Evolutionary conservation across 53 echinoderm and acorn worm species (phyloP).

Genomic region (Hippasteria phrygiana): DNA sequence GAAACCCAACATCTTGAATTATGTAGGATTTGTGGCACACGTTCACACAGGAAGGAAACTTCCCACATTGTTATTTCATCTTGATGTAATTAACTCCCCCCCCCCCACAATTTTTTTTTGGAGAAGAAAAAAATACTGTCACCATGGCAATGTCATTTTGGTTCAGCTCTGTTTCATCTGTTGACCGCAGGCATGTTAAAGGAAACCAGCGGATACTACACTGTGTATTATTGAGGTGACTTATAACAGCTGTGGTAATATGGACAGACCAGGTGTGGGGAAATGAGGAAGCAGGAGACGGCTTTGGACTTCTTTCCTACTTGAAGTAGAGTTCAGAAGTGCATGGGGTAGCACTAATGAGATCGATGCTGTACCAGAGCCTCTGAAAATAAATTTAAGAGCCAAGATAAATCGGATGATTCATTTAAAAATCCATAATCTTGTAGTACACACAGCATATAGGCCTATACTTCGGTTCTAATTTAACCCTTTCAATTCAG

Average conservation of each 20-base stretch:
- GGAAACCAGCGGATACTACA: not conserved
- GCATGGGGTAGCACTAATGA: conserved; percentile 2
- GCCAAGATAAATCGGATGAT: no score
- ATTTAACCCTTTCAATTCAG: no score
- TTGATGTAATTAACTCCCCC: conserved; percentile 23
- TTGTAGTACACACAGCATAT: no score
- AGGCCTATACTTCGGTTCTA: no score
- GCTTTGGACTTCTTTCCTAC: not conserved
- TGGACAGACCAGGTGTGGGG: conserved; percentile 4
- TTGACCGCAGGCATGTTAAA: conserved; percentile 21
- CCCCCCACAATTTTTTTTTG: not conserved
- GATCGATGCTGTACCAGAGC: not conserved
- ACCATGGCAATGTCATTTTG: not conserved
- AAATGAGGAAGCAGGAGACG: not conserved
- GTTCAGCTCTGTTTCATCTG: not conserved
- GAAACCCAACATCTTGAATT: not conserved
- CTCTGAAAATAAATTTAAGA: no score
- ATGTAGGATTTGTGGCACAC: not conserved
- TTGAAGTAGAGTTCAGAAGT: conserved; percentile 42
- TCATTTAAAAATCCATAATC: no score
- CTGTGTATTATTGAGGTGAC: not conserved
- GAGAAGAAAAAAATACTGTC: not conserved
- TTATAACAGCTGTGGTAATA: conserved; percentile 43
- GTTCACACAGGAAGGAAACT: conserved; percentile 12
- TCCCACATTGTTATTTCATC: conserved; percentile 48